These are phyloP conservation scores for Hippocampus zosterae DNA, from an alignment of 2,113 vertebrate species.

Conservation along the genomic window DNA sequence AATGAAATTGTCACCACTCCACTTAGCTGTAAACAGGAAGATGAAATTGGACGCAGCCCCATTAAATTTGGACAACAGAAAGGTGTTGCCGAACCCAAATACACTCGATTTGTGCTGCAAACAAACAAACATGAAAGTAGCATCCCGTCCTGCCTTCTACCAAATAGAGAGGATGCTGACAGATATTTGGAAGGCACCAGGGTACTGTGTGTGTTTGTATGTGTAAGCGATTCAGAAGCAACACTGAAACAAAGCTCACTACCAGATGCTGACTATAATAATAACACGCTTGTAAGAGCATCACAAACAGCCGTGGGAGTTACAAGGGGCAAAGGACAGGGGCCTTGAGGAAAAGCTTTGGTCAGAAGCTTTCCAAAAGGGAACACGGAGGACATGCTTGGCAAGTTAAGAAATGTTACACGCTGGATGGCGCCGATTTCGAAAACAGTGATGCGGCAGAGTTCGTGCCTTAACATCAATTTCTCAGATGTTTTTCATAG, in stretches of 20 bases:
- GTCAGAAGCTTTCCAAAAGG: slow-evolving; percentile 37
- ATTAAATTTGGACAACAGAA: not conserved
- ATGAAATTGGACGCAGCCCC: not conserved
- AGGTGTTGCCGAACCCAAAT: not conserved
- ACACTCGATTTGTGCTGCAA: not conserved
- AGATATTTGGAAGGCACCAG: not conserved
- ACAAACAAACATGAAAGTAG: slow-evolving; percentile 2
- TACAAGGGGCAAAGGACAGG: slow-evolving; percentile 36
- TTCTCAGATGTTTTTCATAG: not conserved
- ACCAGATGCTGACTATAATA: slow-evolving; percentile 32
- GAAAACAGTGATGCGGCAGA: too few relatives aligned
- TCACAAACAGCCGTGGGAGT: slow-evolving; percentile 31
- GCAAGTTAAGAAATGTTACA: slow-evolving; percentile 35
- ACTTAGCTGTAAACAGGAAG: slow-evolving; percentile 1
- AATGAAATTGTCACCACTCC: not conserved
- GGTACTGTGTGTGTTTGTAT: slow-evolving; percentile 12
- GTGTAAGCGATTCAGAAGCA: slow-evolving; percentile 8
- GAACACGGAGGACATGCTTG: slow-evolving; percentile 21
- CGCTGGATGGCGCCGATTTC: slow-evolving; percentile 9
- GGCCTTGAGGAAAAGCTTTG: slow-evolving; percentile 35
- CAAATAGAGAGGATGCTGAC: not conserved
- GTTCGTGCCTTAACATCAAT: not conserved
- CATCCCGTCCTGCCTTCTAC: not conserved
- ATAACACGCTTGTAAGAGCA: slow-evolving; percentile 36
- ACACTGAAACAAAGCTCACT: slow-evolving; percentile 18